Base-by-base conservation (phyloP, 2,113 vertebrate species). In the Myocastor coypus region DNA sequence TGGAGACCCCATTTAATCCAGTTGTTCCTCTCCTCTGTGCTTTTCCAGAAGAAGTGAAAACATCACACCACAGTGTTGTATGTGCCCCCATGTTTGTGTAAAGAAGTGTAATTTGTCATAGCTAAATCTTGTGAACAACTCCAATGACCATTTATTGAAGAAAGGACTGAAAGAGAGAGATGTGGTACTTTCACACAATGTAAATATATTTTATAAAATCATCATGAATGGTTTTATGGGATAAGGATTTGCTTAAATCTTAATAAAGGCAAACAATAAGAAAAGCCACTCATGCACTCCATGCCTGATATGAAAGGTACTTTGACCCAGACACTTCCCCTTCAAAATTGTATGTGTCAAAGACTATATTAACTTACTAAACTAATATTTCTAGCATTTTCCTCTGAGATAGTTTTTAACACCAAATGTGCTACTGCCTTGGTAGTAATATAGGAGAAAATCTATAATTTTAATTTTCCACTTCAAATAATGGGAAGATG, bases 401-500 rank as follows among this genome's bases (percentile, higher is more conserved):
- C 71, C 9, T 75, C 40, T 95, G 85, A 93, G 82, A 89, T 32
- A 94, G 30, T n/a, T 89, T 73, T 97, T 97, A 92, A 96, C 96
- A 97, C 30, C 64, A 73, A 50, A 94, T 42, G 17, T 97, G 95
- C 89, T 95, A 89, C 61, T 97, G 37, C 55, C 52, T 93, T 94
- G 64, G 34, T n/a, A 97, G 73, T 17, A 97, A 69, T 83, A 40
- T 50, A 81, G 69, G 64, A 93, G 46, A 83, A 92, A 81, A 91
- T 87, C 26, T 16, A 40, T 97, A 66, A 81, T 96, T 96, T 92
- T 92, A 73, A 94, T 96, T 97, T 96, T 96, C 89, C 19, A 95
- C 42, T 66, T 82, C 95, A 94, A 96, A 63, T 97, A 97, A 96
- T 95, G 94, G 32, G 59, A 83, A 95, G 83, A 68, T 95, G 78